Evolutionary conservation across 2,113 vertebrate genomes (phyloP).

Genomic region (Chinchilla lanigera): DNA sequence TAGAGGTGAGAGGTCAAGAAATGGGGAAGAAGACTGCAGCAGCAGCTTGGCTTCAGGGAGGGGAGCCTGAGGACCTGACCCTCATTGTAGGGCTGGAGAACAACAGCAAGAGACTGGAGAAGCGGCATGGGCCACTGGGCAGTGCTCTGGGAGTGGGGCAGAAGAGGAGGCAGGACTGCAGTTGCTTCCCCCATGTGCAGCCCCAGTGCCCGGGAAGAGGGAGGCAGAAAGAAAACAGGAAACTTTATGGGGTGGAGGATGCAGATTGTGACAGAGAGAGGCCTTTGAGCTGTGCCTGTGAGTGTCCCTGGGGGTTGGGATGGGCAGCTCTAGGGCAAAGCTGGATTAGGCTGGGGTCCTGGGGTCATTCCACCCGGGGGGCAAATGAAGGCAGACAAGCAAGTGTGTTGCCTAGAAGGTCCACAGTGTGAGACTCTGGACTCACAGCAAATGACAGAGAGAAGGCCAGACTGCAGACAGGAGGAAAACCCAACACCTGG

Average conservation of each 20-base stretch:
- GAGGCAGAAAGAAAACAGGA: too few species aligned
- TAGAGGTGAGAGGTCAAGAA: fast-evolving
- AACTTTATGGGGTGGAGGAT: neutral
- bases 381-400: neutral
- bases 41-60: neutral
- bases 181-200: neutral
- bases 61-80: neutral
- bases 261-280: neutral
- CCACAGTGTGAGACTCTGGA: neutral
- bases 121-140: neutral
- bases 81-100: neutral
- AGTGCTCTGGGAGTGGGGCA: too few species aligned
- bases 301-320: neutral
- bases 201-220: neutral
- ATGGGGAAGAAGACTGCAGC: neutral
- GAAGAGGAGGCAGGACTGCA: neutral
- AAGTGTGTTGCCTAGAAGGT: neutral
- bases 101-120: too few species aligned
- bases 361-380: neutral
- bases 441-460: neutral
- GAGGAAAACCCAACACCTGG: fast-evolving
- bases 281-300: neutral
- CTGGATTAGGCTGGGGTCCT: neutral
- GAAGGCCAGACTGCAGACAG: neutral
- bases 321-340: neutral